Conservation (phyloP, 2,888 invertebrate species). For the Platycheirus rosarum region DNA sequence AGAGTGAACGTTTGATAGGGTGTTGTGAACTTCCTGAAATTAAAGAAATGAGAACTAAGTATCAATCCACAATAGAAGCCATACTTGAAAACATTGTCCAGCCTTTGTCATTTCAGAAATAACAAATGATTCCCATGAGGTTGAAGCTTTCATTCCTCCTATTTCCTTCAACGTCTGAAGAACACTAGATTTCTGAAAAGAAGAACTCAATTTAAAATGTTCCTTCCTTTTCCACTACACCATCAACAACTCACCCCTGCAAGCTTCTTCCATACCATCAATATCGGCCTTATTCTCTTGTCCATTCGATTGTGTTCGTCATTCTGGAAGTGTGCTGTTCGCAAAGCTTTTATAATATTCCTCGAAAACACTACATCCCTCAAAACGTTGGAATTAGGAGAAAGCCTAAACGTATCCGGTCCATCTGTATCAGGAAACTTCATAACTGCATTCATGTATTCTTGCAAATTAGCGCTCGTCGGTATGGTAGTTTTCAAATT, state of each 20-base stretch:
- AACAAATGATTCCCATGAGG: slow-evolving; percentile 80
- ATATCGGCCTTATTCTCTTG: slow-evolving; percentile 86
- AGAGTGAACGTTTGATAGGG: slow-evolving; percentile 78
- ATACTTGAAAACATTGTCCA: slow-evolving; percentile 77
- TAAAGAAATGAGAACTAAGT: background rate
- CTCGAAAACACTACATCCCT: slow-evolving; percentile 79
- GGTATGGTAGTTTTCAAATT: slow-evolving; percentile 81
- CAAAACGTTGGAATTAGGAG: slow-evolving; percentile 80
- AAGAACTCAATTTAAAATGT: slow-evolving; percentile 83
- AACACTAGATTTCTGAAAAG: slow-evolving; percentile 77
- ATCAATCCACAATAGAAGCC: too few relatives aligned
- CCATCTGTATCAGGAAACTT: slow-evolving; percentile 80
- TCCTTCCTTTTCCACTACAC: too few relatives aligned
- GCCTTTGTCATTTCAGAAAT: slow-evolving; percentile 79
- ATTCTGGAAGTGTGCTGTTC: slow-evolving; percentile 77
- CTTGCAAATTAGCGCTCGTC: slow-evolving; percentile 80
- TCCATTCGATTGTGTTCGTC: slow-evolving; percentile 82
- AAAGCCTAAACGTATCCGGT: slow-evolving; percentile 80
- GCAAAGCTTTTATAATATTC: slow-evolving; percentile 78
- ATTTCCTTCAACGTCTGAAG: slow-evolving; percentile 76
- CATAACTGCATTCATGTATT: slow-evolving; percentile 79
- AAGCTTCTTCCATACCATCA: slow-evolving; percentile 92
- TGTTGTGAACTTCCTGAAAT: slow-evolving; percentile 78
- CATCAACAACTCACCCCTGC: slow-evolving; percentile 82
- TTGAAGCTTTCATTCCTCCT: slow-evolving; percentile 59